phyloP scores from a whole-genome alignment of 2,888 invertebrate species.

The Lasioglossum zephyrum region DNA sequence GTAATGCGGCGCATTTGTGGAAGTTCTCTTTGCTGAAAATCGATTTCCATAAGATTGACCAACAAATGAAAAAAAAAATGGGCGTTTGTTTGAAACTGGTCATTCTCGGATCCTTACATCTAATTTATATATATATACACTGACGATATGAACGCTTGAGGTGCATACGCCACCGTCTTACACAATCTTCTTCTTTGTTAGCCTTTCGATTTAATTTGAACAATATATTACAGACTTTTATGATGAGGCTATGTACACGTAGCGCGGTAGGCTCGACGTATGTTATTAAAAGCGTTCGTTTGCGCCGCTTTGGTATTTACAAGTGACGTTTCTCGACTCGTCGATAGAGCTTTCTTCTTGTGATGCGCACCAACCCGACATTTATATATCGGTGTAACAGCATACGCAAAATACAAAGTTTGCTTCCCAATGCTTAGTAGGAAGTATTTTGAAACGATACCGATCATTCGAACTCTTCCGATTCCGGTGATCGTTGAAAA shows the following conservation, averaged over 20 bases:
- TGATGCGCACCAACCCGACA: not conserved
- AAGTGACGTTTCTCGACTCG: conserved; percentile 23
- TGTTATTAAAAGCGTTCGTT: conserved; percentile 7
- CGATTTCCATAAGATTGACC: conserved; percentile 8
- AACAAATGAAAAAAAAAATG: conserved; percentile 46
- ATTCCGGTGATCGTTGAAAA: not conserved
- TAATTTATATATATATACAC: conserved; percentile 39
- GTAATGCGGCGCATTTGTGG: conserved; percentile 1
- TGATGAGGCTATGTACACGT: conserved; percentile 58
- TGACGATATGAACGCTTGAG: not conserved
- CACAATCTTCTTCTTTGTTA: conserved; percentile 18
- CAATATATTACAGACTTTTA: conserved; percentile 67
- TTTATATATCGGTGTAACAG: conserved; percentile 1
- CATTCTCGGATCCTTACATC: conserved; percentile 37
- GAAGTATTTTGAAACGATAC: not conserved
- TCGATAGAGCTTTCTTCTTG: not conserved
- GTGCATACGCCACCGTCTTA: conserved; percentile 18
- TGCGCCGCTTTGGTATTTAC: conserved; percentile 63
- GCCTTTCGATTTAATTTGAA: conserved; percentile 54
- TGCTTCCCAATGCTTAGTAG: not conserved
- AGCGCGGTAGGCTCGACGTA: conserved; percentile 21
- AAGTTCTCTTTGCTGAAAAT: conserved; percentile 14
- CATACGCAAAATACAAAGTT: conserved; percentile 20
- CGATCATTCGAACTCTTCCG: not conserved
- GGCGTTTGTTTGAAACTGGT: conserved; percentile 29